Percentiles rank a stretch among this genome's conserved stretches.
phyloP scores from a whole-genome alignment of 1,140 invertebrate species.

The Bombus confusus region DNA sequence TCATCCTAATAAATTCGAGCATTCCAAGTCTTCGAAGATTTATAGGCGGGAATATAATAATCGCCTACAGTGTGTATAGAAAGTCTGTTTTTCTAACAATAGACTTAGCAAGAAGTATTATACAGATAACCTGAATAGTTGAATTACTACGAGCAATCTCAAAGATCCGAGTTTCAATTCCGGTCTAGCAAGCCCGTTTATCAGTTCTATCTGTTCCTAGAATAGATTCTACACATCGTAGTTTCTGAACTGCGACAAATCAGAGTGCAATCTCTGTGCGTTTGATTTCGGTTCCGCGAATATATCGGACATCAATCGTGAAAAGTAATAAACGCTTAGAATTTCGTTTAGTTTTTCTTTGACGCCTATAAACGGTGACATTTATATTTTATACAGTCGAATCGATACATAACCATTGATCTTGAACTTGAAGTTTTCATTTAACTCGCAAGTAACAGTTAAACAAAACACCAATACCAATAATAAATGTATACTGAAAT shows the following conservation, averaged over 20 bases:
- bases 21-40: neutral
- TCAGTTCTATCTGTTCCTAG: neutral
- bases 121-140: constrained; percentile 6
- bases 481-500: neutral
- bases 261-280: neutral
- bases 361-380: neutral
- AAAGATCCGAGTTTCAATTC: constrained; percentile 15
- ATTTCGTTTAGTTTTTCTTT: no score
- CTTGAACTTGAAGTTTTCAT: no score
- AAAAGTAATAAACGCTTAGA: neutral
- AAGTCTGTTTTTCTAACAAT: neutral
- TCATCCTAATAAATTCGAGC: neutral
- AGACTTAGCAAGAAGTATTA: neutral
- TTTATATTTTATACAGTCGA: neutral
- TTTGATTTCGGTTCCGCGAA: neutral
- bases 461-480: neutral
- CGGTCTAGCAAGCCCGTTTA: neutral
- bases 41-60: neutral
- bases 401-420: no score
- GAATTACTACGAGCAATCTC: neutral
- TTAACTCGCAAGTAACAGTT: neutral
- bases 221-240: neutral
- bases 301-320: neutral
- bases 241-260: constrained; percentile 6
- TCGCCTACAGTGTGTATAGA: no score